Percentiles rank a stretch among this genome's conserved stretches.
These are phyloP conservation scores for Empis livida DNA, from an alignment of 2,888 invertebrate species.

Conservation along the genomic window DNA sequence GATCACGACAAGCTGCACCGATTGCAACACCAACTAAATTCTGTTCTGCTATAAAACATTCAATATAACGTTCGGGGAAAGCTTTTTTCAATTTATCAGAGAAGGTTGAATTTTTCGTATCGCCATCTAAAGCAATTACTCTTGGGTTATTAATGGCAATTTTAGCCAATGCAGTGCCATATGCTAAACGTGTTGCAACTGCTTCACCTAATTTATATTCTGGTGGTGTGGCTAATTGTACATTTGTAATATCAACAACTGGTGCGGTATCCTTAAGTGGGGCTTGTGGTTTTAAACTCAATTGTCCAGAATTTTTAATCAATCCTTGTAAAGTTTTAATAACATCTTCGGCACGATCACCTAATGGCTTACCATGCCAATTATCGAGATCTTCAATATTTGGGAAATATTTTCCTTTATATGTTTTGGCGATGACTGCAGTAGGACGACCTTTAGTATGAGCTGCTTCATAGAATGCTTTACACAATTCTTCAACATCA, in stretches of 20 bases:
- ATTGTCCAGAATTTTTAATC: slow-evolving; percentile 53
- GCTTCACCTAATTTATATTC: slow-evolving; percentile 62
- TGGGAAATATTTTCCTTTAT: slow-evolving; percentile 82
- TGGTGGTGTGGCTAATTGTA: slow-evolving; percentile 68
- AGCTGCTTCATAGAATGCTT: slow-evolving; percentile 73
- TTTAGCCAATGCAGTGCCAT: slow-evolving; percentile 88
- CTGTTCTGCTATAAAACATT: slow-evolving; percentile 99
- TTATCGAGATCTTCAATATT: slow-evolving; percentile 86
- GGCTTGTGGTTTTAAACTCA: slow-evolving; percentile 46
- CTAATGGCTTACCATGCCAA: slow-evolving; percentile 98
- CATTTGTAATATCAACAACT: slow-evolving; percentile 54
- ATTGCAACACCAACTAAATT: slow-evolving; percentile 93
- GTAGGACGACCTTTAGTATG: slow-evolving; percentile 71
- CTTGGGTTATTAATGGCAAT: slow-evolving; percentile 59
- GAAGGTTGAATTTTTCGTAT: slow-evolving; percentile 98
- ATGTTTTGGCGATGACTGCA: slow-evolving; percentile 89
- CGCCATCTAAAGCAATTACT: slow-evolving; percentile 91
- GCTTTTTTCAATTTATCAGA: slow-evolving; percentile 79
- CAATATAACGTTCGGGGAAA: slow-evolving; percentile 64
- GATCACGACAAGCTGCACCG: slow-evolving; percentile 83
- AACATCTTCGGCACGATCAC: slow-evolving; percentile 61
- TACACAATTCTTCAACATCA: slow-evolving; percentile 79
- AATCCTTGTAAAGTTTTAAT: slow-evolving; percentile 50
- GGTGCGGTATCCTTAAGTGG: slow-evolving; percentile 58
- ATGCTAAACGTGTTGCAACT: slow-evolving; percentile 85